Base-by-base conservation (phyloP, 2,888 invertebrate genomes). In the Caenorhabditis macrosperma region DNA sequence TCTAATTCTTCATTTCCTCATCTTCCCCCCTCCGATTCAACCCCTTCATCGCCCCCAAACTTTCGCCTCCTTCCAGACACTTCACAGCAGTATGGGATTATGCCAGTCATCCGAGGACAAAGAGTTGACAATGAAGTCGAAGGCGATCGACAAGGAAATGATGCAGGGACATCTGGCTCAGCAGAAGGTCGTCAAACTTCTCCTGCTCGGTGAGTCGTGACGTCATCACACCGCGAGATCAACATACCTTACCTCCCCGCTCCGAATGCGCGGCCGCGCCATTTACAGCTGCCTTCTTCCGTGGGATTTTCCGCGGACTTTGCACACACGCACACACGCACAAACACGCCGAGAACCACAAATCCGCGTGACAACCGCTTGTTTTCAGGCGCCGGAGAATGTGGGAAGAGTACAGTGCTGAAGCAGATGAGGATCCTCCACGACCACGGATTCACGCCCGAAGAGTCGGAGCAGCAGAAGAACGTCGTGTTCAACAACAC, bases 401-500 rank as follows among this genome's bases (percentile, higher is more conserved):
- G 84, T 30, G 88, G 88, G 38, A 88, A 88, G 72, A 82, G 82
- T 66, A 88, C 88, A 46, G 87, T 88, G 20, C 67, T 88, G 46
- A 88, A 88, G 52, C 88, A 88, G 57, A 88, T 88, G 86, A 81
- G 92, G 88, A 96, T 96, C 87, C 95, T 96, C 86, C 96, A 96
- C 90, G 95, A 96, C 92, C 94, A 95, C 82, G 96, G 96, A 33
- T 96, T 96, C 91, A 94, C 95, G 38, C 93, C 93, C 90, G 95
- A 95, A 91, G 96, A 96, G 93, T 95, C 95, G 90, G 94, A 95
- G 90, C 95, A 95, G 91, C 96, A 95, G 91, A 94, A 94, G 82
- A 95, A 95, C 10, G 95, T 96, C 66, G 95, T 96, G 44, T 95
- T 94, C 92, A 95, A 95, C 91, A 96, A 96, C 91, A 95, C 95